Base-by-base conservation (phyloP, 2,888 invertebrate species). In the Neria commutata region DNA sequence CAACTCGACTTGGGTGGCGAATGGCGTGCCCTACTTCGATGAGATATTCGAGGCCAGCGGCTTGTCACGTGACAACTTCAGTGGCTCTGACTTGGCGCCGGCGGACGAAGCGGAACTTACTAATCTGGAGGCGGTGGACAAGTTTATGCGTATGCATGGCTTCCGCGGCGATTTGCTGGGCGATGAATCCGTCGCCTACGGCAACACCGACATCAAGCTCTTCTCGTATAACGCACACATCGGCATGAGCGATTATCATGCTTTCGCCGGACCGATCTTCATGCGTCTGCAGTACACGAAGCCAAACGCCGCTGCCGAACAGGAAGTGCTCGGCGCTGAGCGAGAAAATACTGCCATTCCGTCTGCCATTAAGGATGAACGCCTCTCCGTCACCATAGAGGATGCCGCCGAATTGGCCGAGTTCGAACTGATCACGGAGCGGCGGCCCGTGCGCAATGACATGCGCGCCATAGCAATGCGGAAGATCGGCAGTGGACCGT, bases 1-100 rank as follows among this genome's bases (percentile, higher is more conserved):
- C 57, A 76, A 74, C 54, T 63, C 72, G 86, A 25, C 92, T 88
- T 82, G 91, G 92, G 87, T 88, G 29, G 90, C 79, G n/a, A 79
- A 78, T 50, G 82, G 82, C 6, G 69, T 77, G 60, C 77, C 81
- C 16, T 81, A 78, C 33, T 80, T 81, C 54, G 74, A 76, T 8
- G 77, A 76, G 58, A 76, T 78, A 17, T 66, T 77, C 19, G 70
- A 75, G 40, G 71, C 72, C 1, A 79, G 80, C 47, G 72, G 75
- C 40, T 69, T 79, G 8, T 61, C 71, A 3, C 66, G 67, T 1
- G 78, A 78, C 10, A 74, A 71, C 56, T 70, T 68, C 42, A 72
- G 70, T 54, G 58, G 64, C 1, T n/a, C n/a, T n/a, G 74, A 72
- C 11, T 29, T 76, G 14, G 66, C 74, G 14, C 61, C 73, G 3